Evolutionary conservation across 2,888 invertebrate species (phyloP).

Genomic region (Morpho achilles): DNA sequence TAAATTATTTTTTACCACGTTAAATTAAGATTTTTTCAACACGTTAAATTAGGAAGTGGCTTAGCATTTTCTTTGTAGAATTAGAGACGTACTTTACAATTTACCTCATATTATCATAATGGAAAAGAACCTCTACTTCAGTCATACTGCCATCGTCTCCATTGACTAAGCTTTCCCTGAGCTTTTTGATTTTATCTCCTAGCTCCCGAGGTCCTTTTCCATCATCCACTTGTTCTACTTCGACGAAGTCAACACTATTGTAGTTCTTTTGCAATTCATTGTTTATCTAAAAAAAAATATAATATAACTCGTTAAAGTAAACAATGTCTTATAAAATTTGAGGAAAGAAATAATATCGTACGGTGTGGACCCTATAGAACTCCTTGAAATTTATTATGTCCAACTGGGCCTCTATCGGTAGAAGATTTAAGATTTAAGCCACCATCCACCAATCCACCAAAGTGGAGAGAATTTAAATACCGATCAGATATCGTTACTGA

Average conservation of each 20-base stretch:
- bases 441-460: too few relatives aligned
- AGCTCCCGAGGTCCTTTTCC: slow-evolving; percentile 83
- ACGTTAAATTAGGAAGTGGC: too few relatives aligned
- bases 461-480: too few relatives aligned
- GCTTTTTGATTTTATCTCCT: slow-evolving; percentile 73
- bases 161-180: slow-evolving; percentile 86
- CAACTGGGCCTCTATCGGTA: too few relatives aligned
- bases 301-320: not conserved
- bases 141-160: slow-evolving; percentile 82
- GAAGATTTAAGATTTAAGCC: too few relatives aligned
- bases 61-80: too few relatives aligned
- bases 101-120: slow-evolving; percentile 90
- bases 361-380: too few relatives aligned
- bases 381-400: too few relatives aligned
- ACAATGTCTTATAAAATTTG: not conserved
- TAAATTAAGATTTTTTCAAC: too few relatives aligned
- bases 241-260: slow-evolving; percentile 96
- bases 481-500: too few relatives aligned
- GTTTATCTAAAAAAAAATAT: slow-evolving; percentile 62
- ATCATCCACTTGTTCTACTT: slow-evolving; percentile 92
- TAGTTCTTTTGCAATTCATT: slow-evolving; percentile 91
- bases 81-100: not conserved
- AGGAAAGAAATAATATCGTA: not conserved
- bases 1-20: too few relatives aligned
- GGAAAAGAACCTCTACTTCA: slow-evolving; percentile 86